Base-by-base conservation (phyloP, 2,113 vertebrate species). In the Mormyrus iriodes region DNA sequence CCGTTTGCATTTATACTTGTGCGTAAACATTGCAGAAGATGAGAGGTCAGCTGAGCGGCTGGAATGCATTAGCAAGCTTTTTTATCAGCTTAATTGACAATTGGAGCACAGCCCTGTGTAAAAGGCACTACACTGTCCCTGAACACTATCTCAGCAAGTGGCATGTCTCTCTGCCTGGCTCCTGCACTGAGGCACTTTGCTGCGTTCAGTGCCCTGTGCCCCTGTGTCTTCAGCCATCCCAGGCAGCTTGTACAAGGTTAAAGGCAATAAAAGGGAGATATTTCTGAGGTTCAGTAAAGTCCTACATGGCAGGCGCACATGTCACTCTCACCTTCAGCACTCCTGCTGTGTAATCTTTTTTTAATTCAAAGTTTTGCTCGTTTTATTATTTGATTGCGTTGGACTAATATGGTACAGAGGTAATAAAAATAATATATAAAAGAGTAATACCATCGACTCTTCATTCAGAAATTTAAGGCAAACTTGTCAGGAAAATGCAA, bases 381-480 rank as follows among this genome's bases (percentile, higher is more conserved):
- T 89, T 65, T 85, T 52, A 61, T 91, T 92, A 84, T 93, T 91
- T 90, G 92, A 91, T 93, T 93, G 90, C 92, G 91, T 82, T 93
- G 90, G 94, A 93, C 93, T 95, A 95, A 94, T 91, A 93, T 94
- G 94, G 92, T 93, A 91, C 93, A 89, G 90, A 92, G 90, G 92
- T 93, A 94, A 94, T 93, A 95, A 79, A 95, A 95, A 95, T 95
- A 93, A 94, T 92, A 93, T 94, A 94, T 92, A 31, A 69, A 69
- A 69, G 61, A 69, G 7, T 24, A 48, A 44, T 84, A 48, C 2
- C 15, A 49, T 49, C 27, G 31, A 53, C 7, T 53, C 10, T 53
- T 5, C 10, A 53, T 24, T 31, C 4, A 4, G 12, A 85, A 24
- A 85, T 85, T 46, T 46, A 48, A 21, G 24, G 44, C 44, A 49